Conservation (phyloP, 1,140 invertebrate species). For the Epicauta chinensis region DNA sequence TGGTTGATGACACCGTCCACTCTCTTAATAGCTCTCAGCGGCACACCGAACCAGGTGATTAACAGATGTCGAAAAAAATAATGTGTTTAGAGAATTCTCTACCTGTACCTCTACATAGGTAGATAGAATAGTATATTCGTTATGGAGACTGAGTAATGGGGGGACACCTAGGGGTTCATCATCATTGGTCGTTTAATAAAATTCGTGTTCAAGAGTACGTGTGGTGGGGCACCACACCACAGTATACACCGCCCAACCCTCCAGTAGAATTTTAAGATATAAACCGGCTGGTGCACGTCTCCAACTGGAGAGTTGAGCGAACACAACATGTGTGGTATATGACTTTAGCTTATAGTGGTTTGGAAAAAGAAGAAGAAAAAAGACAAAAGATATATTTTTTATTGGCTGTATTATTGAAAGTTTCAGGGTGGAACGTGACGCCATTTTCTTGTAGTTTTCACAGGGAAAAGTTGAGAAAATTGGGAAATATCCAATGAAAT, state of each 20-base stretch:
- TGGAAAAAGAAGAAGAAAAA: too few relatives aligned
- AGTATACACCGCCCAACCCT: constrained; percentile 9
- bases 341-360: constrained; percentile 5
- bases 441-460: too few relatives aligned
- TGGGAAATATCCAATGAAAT: too few relatives aligned
- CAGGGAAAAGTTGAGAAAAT: too few relatives aligned
- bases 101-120: too few relatives aligned
- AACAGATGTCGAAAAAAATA: constrained; percentile 29
- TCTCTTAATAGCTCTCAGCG: constrained; percentile 24
- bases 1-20: constrained; percentile 9
- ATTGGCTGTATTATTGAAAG: too few relatives aligned
- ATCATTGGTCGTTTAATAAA: constrained; percentile 17
- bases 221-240: too few relatives aligned
- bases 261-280: background rate
- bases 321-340: constrained; percentile 29
- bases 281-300: constrained; percentile 14
- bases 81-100: constrained; percentile 20
- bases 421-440: too few relatives aligned
- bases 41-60: constrained; percentile 27
- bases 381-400: too few relatives aligned
- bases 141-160: constrained; percentile 2
- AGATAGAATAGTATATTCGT: too few relatives aligned
- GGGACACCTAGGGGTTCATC: constrained; percentile 11
- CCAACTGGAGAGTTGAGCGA: background rate
- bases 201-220: too few relatives aligned